Percentiles rank a stretch among this genome's conserved stretches.
Evolutionary conservation across 2,888 invertebrate genomes (phyloP).

Genomic region (Acronicta alni): DNA sequence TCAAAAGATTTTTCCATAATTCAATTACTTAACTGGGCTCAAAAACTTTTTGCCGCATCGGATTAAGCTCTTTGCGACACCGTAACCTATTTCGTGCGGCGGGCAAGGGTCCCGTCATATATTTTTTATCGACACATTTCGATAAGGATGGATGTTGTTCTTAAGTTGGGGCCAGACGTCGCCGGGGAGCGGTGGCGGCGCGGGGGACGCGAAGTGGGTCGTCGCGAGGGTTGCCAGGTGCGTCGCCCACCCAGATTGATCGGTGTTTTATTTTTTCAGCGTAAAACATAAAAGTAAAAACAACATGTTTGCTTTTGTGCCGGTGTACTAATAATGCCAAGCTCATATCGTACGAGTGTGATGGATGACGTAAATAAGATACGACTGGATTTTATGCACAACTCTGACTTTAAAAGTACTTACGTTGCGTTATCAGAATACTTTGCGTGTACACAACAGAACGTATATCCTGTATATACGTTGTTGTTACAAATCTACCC

Average conservation of each 20-base stretch:
- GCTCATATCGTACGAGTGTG: slow-evolving; percentile 4
- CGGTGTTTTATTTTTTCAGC: slow-evolving; percentile 40
- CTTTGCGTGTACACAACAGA: not conserved
- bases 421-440: not conserved
- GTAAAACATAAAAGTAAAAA: slow-evolving; percentile 38
- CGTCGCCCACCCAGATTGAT: slow-evolving; percentile 44
- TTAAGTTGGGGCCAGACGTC: slow-evolving; percentile 58
- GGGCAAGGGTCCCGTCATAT: slow-evolving; percentile 59
- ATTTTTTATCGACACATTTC: slow-evolving; percentile 66
- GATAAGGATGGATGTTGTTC: slow-evolving; percentile 67
- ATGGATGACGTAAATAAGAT: slow-evolving; percentile 29
- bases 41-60: slow-evolving; percentile 54
- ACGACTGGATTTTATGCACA: slow-evolving; percentile 3
- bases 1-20: slow-evolving; percentile 42
- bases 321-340: not conserved
- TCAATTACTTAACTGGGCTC: slow-evolving; percentile 48
- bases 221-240: slow-evolving; percentile 60
- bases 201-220: slow-evolving; percentile 64
- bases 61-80: slow-evolving; percentile 53
- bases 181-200: slow-evolving; percentile 42
- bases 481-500: no score
- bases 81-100: slow-evolving; percentile 55
- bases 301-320: not conserved
- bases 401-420: slow-evolving; percentile 7
- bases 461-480: no score